phyloP scores from a whole-genome alignment of 2,797 vertebrate species.

The Pseudochirops corinnae region DNA sequence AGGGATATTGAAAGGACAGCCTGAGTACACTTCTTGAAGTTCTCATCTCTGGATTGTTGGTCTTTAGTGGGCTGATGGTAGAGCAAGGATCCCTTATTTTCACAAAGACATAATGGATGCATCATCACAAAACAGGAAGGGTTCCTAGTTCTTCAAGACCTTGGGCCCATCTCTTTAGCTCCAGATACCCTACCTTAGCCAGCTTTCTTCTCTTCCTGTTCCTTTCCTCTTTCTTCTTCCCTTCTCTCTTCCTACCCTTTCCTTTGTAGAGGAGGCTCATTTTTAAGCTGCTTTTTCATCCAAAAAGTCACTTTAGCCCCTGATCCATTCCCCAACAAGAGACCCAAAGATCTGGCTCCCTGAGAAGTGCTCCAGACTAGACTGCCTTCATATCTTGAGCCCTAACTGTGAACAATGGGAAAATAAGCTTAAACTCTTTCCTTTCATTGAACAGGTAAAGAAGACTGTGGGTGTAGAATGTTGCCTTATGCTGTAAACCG shows the following conservation, averaged over 20 bases:
- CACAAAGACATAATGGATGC: background rate
- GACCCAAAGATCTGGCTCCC: background rate
- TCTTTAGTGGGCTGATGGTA: background rate
- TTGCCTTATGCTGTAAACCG: background rate
- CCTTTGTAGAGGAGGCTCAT: background rate
- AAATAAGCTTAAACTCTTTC: background rate
- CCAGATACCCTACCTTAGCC: background rate
- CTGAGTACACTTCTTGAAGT: background rate
- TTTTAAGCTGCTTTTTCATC: background rate
- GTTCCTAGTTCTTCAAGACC: background rate
- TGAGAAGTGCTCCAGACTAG: background rate
- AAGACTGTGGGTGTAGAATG: background rate
- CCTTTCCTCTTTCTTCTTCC: conserved; percentile 57
- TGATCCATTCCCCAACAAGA: background rate
- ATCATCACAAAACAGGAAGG: background rate
- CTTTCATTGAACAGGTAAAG: background rate
- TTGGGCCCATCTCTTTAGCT: background rate
- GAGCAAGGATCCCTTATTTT: background rate
- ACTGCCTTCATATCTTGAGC: background rate
- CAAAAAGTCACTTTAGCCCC: background rate
- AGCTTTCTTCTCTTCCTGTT: background rate
- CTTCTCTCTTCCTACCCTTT: conserved; percentile 64
- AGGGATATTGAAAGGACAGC: background rate
- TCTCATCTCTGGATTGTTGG: background rate
- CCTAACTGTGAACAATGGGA: background rate